Evolutionary conservation across 2,888 invertebrate species (phyloP).

Genomic region (Meta bourneti): DNA sequence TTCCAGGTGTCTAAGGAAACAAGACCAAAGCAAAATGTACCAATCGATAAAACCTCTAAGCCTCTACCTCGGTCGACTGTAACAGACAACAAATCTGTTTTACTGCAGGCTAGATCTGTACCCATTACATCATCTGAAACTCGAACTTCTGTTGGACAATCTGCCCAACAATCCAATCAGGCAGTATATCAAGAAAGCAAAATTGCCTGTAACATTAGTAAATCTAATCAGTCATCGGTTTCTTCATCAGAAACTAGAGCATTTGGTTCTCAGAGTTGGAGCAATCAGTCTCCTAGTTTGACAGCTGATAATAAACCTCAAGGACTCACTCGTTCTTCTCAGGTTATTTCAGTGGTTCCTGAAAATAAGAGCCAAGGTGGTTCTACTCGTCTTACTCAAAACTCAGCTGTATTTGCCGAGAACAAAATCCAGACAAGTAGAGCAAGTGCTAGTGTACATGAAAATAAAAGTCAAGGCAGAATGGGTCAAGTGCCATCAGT

Average conservation of each 20-base stretch:
- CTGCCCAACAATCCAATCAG: slow-evolving; percentile 11
- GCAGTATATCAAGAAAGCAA: slow-evolving; percentile 43
- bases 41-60: slow-evolving; percentile 35
- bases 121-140: slow-evolving; percentile 24
- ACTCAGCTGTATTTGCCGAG: slow-evolving; percentile 19
- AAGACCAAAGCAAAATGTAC: slow-evolving; percentile 41
- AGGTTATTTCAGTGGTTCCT: background rate
- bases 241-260: slow-evolving; percentile 19
- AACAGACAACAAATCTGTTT: slow-evolving; percentile 46
- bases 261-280: slow-evolving; percentile 24
- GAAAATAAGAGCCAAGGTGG: slow-evolving; percentile 12
- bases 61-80: slow-evolving; percentile 20
- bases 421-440: slow-evolving; percentile 24
- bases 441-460: background rate
- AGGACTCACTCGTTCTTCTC: background rate
- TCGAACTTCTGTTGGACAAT: slow-evolving; percentile 32
- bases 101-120: slow-evolving; percentile 20
- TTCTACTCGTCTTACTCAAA: slow-evolving; percentile 10
- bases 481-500: background rate
- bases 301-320: slow-evolving; percentile 33
- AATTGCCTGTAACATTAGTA: slow-evolving; percentile 13
- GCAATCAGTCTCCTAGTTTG: slow-evolving; percentile 1
- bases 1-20: slow-evolving; percentile 57
- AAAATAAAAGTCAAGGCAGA: slow-evolving; percentile 11
- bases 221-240: background rate